Evolutionary conservation across 2,797 vertebrate species (phyloP).

Genomic region (Epinephelus malabaricus): DNA sequence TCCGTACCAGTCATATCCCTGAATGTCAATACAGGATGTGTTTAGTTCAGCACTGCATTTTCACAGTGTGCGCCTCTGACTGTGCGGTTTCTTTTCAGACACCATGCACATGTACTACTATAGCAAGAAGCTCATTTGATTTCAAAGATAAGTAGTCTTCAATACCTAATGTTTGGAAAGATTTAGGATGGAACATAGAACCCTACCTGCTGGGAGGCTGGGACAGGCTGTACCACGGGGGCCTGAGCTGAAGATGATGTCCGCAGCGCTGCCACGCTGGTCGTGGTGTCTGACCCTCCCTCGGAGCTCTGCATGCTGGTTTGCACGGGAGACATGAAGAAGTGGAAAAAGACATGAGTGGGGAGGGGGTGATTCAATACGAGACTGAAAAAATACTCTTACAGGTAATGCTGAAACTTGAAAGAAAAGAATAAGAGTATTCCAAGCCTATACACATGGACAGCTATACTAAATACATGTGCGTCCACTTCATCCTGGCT

Average conservation of each 20-base stretch:
- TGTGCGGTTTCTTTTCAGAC: conserved; percentile 1
- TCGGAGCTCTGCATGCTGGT: conserved; percentile 96
- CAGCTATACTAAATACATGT: conserved; percentile 43
- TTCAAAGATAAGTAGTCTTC: conserved; percentile 20
- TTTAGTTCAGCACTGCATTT: conserved; percentile 20
- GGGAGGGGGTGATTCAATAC: not conserved
- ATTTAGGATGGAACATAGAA: not conserved
- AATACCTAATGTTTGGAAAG: conserved; percentile 8
- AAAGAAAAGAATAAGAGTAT: conserved; percentile 37
- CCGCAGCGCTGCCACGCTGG: conserved; percentile 89
- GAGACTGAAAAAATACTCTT: conserved; percentile 23
- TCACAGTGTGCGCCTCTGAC: conserved; percentile 24
- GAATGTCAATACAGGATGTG: not conserved
- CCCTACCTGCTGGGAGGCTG: conserved; percentile 95
- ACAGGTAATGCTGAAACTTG: not conserved
- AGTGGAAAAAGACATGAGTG: conserved; percentile 32
- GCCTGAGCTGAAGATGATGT: conserved; percentile 91
- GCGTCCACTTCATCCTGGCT: conserved; percentile 24
- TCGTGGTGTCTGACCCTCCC: conserved; percentile 89
- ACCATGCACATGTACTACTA: not conserved
- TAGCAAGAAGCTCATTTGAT: too few relatives aligned
- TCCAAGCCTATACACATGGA: conserved; percentile 25
- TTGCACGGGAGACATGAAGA: conserved; percentile 27
- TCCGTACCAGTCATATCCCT: not conserved
- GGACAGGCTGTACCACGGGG: conserved; percentile 94